phyloP scores from a whole-genome alignment of 2,113 vertebrate genomes.

The Tupaia chinensis region DNA sequence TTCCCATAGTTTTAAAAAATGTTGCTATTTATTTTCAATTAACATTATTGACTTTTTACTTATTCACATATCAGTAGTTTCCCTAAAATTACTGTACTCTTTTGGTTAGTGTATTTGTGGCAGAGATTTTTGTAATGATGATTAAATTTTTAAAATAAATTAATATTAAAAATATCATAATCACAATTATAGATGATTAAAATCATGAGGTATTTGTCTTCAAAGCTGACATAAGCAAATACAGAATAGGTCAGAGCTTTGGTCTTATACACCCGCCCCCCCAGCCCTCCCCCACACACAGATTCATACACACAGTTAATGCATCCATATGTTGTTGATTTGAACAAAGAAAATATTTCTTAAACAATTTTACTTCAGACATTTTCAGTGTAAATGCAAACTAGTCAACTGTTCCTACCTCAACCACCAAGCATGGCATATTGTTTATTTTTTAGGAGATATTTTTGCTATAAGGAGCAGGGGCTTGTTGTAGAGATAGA shows the following conservation, averaged over 20 bases:
- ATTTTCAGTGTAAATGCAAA: slow-evolving; percentile 5
- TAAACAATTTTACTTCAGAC: neutral
- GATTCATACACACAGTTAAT: neutral
- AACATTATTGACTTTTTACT: slow-evolving; percentile 5
- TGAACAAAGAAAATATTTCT: neutral
- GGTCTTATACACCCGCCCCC: neutral
- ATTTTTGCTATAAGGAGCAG: too few species aligned
- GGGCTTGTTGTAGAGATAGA: too few species aligned
- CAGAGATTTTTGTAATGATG: neutral
- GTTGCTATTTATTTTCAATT: neutral
- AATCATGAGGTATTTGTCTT: neutral
- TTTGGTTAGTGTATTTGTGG: neutral
- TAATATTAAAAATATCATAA: neutral
- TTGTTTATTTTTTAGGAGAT: too few species aligned
- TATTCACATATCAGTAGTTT: neutral
- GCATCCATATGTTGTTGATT: neutral
- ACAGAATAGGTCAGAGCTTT: neutral
- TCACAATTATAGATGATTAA: neutral
- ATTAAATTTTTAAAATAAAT: neutral
- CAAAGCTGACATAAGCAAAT: neutral
- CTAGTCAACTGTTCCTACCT: neutral
- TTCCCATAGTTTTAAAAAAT: neutral
- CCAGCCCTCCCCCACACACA: neutral
- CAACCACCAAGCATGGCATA: neutral
- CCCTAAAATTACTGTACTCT: neutral